Base-by-base conservation (phyloP, 1,140 invertebrate genomes). In the Leucophenga varia region DNA sequence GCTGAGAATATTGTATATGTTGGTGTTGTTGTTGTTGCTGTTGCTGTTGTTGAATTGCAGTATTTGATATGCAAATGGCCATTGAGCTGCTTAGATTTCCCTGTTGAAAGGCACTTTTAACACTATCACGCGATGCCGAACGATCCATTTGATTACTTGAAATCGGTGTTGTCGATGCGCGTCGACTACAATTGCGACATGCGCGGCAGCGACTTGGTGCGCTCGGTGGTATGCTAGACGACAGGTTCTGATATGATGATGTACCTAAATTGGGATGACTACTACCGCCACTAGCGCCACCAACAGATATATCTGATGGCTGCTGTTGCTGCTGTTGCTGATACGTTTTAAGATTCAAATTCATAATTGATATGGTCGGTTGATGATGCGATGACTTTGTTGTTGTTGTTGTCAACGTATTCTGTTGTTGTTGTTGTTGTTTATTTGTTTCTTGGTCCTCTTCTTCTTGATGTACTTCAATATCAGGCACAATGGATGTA, bases 381-480 rank as follows among this genome's bases (percentile, higher is more conserved):
- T 79, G 47, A 14, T 52, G 36, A 32, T 37, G 31, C 28, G 52
- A 28, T 53, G 59, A 19, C 59, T 45, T 13, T 47, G 52, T 35
- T 59, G 52, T 12, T 49, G 46, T n/a, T 48, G 37, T 4, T 53
- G 53, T 19, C 28, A 17, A 19, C 34, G 40, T 36, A 25, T 41
- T 25, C 35, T 47, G 55, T 54, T 25, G 68, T 74, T 43, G 64
- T 61, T 48, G 47, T 52, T 52, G 53, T 54, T 42, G 52, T 54
- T 43, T 60, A 53, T 57, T 56, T 54, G 43, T 78, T 42, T 68
- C 64, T 65, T 80, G 54, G 70, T 72, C 64, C 43, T 80, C 74
- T 74, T 88, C 90, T 41, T 80, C 74, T 74, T 88, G 90, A 75
- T 93, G 89, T 44, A 93, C 78, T 77, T 93, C 90, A 59, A 94